Evolutionary conservation across 2,797 vertebrate species (phyloP).

Genomic region (Micromesistius poutassou): DNA sequence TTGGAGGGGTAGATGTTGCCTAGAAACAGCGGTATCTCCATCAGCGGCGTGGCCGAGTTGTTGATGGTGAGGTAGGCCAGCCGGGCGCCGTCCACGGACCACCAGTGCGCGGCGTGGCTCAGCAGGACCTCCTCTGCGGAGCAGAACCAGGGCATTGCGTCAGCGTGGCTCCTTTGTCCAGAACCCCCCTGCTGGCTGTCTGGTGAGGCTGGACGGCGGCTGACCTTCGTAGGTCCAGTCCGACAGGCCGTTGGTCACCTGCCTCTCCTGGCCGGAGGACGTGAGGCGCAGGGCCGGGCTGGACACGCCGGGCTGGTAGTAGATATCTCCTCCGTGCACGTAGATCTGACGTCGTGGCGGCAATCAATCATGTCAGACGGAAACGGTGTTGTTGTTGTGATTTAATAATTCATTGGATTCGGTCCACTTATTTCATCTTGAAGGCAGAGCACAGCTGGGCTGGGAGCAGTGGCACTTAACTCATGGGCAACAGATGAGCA

Average conservation of each 20-base stretch:
- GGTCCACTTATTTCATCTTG: conserved; percentile 35
- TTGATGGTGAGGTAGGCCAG: conserved; percentile 81
- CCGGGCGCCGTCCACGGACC: conserved; percentile 77
- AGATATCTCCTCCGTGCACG: conserved; percentile 79
- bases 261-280: conserved; percentile 61
- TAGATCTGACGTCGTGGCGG: conserved; percentile 63
- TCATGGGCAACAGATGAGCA: conserved; percentile 54
- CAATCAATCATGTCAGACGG: conserved; percentile 52
- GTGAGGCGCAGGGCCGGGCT: conserved; percentile 71
- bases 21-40: conserved; percentile 82
- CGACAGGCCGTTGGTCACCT: conserved; percentile 74
- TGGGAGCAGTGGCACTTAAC: conserved; percentile 51
- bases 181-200: not conserved
- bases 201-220: not conserved
- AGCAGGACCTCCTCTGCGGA: conserved; percentile 78
- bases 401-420: conserved; percentile 22
- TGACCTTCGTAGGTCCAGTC: conserved; percentile 84
- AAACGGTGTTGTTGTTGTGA: conserved; percentile 41
- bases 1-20: conserved; percentile 79
- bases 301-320: conserved; percentile 73
- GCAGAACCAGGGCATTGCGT: not conserved
- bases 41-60: conserved; percentile 78
- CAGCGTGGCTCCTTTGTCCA: not conserved
- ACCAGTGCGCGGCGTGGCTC: conserved; percentile 76
- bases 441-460: not conserved